Evolutionary conservation across 2,113 vertebrate species (phyloP).

Genomic region (Anguilla japonica): DNA sequence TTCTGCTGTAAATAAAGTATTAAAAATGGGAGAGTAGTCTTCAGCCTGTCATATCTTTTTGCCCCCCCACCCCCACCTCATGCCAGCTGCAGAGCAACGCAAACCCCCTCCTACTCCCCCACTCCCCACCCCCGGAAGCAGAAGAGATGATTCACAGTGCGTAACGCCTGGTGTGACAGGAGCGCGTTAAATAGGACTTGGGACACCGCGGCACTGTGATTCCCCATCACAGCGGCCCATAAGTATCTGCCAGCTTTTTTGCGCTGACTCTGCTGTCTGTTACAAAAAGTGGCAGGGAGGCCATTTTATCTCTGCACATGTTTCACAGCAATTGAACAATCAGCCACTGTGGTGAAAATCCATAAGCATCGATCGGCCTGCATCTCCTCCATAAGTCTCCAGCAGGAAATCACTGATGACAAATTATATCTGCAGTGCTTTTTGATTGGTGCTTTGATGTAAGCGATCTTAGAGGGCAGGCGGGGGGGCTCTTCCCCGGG

Average conservation of each 20-base stretch:
- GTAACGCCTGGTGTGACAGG: conserved; percentile 17
- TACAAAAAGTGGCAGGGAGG: conserved; percentile 68
- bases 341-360: conserved; percentile 84
- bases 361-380: conserved; percentile 80
- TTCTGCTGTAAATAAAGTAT: background rate
- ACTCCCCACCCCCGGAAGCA: background rate
- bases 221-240: conserved; percentile 76
- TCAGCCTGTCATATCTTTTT: background rate
- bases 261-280: conserved; percentile 81
- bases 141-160: conserved; percentile 12
- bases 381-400: conserved; percentile 86
- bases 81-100: background rate
- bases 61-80: background rate
- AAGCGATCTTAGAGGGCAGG: conserved; percentile 82
- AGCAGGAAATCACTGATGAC: conserved; percentile 87
- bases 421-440: conserved; percentile 85
- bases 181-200: conserved; percentile 22
- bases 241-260: conserved; percentile 74
- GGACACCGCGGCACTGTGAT: conserved; percentile 81
- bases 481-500: conserved; percentile 72
- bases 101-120: background rate
- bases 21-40: background rate
- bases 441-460: conserved; percentile 83
- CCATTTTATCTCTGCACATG: conserved; percentile 81
- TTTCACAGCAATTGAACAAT: conserved; percentile 81